Percentiles rank a stretch among this genome's conserved stretches.
Evolutionary conservation across 2,113 vertebrate species (phyloP).

Genomic region (Protomyctophum bolini): DNA sequence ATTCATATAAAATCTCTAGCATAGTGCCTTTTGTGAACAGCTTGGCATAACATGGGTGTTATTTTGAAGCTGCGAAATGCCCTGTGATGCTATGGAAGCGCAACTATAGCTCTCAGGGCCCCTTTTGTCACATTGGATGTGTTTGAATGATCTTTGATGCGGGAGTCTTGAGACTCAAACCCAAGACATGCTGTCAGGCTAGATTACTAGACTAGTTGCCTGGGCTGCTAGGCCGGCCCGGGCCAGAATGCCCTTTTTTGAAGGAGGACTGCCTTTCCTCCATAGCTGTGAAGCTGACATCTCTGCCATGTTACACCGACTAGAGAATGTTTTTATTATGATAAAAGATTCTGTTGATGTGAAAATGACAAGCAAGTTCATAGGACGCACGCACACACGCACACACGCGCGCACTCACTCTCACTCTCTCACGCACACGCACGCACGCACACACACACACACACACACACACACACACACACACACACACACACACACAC

Average conservation of each 20-base stretch:
- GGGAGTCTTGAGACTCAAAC: background rate
- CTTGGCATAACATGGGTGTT: background rate
- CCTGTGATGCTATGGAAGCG: slow-evolving; percentile 16
- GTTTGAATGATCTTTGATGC: slow-evolving; percentile 37
- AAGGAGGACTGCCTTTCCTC: background rate
- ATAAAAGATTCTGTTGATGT: slow-evolving; percentile 6
- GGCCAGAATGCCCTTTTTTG: background rate
- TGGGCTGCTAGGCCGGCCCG: no score
- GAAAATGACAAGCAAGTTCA: slow-evolving; percentile 16
- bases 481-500: background rate
- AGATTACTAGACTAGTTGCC: no score
- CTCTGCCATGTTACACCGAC: background rate
- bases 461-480: background rate
- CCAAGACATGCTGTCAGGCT: no score
- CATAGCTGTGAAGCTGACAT: slow-evolving; percentile 35
- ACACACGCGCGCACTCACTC: background rate
- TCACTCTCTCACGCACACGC: background rate
- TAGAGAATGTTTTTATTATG: slow-evolving; percentile 4
- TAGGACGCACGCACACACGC: background rate
- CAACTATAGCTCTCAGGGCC: background rate
- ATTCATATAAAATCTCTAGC: background rate
- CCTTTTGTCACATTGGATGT: slow-evolving; percentile 46
- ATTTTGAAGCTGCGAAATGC: slow-evolving; percentile 40
- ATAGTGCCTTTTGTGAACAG: slow-evolving; percentile 5
- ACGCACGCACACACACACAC: background rate